A percentile compares a stretch with the other conserved stretches of the same genome.
These are phyloP conservation scores for Papilio gigon DNA, from an alignment of 2,888 invertebrate species.

Conservation along the genomic window DNA sequence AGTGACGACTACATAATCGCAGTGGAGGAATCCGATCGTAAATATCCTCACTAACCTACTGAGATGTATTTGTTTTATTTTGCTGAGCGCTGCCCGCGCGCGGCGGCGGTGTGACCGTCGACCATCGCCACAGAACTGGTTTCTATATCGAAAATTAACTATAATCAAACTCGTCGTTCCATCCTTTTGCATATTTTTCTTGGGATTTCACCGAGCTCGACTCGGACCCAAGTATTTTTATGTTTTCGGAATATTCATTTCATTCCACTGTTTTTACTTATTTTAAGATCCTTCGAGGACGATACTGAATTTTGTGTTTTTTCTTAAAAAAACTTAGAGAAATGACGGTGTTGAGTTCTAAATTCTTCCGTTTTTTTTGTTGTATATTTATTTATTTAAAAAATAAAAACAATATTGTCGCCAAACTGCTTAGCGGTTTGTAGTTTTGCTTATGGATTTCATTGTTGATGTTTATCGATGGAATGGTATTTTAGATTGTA, in stretches of 20 bases:
- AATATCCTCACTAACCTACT: constrained; percentile 81
- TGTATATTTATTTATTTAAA: no score
- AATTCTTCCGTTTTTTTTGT: constrained; percentile 16
- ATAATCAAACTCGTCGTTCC: constrained; percentile 68
- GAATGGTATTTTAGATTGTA: constrained; percentile 42
- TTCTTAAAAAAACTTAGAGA: not conserved
- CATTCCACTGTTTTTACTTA: constrained; percentile 20
- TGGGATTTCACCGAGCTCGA: constrained; percentile 53
- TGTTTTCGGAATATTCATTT: constrained; percentile 35
- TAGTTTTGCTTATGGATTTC: not conserved
- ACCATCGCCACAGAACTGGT: constrained; percentile 72
- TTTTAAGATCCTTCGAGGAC: not conserved
- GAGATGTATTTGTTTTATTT: constrained; percentile 82
- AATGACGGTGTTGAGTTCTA: constrained; percentile 12
- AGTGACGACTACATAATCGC: constrained; percentile 76
- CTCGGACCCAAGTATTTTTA: constrained; percentile 45
- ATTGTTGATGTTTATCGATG: constrained; percentile 36
- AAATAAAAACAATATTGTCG: no score
- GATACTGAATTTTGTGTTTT: not conserved
- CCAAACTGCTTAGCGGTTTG: no score
- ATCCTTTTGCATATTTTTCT: constrained; percentile 67
- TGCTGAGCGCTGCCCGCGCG: constrained; percentile 65
- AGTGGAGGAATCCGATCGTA: constrained; percentile 74
- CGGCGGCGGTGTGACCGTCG: constrained; percentile 52
- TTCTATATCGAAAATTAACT: constrained; percentile 73